Conservation (phyloP, 2,797 vertebrate genomes). For the Sandelia bainsii region DNA sequence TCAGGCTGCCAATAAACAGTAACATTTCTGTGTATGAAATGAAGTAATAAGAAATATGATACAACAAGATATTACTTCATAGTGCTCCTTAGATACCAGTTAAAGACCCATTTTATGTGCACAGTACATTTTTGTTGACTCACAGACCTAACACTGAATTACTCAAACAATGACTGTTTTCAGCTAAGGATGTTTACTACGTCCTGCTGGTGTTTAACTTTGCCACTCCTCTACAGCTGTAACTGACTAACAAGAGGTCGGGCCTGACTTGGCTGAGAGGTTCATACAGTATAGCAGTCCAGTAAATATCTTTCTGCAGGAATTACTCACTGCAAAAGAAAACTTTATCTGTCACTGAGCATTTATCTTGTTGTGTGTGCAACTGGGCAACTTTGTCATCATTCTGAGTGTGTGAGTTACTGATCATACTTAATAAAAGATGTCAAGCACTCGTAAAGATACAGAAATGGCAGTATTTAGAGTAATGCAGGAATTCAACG, state of each 20-base stretch:
- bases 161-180: constrained; percentile 38
- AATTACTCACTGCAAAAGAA: constrained; percentile 47
- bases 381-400: too few species aligned
- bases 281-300: not conserved
- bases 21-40: not conserved
- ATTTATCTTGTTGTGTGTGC: not conserved
- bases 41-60: not conserved
- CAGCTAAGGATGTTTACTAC: constrained; percentile 34
- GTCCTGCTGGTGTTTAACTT: constrained; percentile 31
- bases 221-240: constrained; percentile 26
- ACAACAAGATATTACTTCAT: not conserved
- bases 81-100: not conserved
- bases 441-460: not conserved
- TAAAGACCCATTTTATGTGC: constrained; percentile 11
- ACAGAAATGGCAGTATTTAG: not conserved
- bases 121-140: constrained; percentile 14
- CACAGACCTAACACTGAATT: constrained; percentile 15
- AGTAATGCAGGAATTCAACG: not conserved
- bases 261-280: constrained; percentile 4
- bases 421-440: not conserved
- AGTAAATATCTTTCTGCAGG: constrained; percentile 49
- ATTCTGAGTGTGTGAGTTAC: not conserved
- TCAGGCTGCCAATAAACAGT: not conserved
- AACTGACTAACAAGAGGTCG: constrained; percentile 1
- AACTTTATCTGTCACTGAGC: not conserved